These are phyloP conservation scores for Magallana angulata DNA, from an alignment of 1,140 invertebrate genomes.

Conservation along the genomic window DNA sequence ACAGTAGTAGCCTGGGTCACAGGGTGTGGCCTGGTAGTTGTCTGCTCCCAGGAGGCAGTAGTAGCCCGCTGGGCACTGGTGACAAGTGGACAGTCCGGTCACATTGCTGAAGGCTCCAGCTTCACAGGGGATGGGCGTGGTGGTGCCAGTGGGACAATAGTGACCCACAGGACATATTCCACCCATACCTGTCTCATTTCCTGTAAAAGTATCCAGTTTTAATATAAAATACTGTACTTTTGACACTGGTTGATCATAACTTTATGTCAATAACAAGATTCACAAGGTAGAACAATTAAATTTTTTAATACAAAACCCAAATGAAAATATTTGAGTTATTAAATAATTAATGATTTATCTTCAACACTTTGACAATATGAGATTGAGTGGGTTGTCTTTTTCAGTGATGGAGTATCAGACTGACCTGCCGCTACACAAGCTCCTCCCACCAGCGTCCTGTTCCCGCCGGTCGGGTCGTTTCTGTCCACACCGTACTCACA, in stretches of 20 bases:
- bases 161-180: conserved; percentile 72
- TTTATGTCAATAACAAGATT: no score
- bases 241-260: no score
- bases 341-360: no score
- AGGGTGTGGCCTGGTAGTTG: conserved; percentile 60
- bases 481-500: conserved; percentile 76
- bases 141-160: conserved; percentile 72
- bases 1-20: conserved; percentile 75
- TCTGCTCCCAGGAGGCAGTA: conserved; percentile 75
- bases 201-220: conserved; percentile 3
- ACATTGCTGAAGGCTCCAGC: conserved; percentile 72
- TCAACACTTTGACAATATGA: no score
- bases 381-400: no score
- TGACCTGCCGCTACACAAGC: conserved; percentile 64
- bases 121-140: conserved; percentile 69
- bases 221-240: no score
- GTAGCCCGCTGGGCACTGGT: conserved; percentile 72
- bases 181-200: conserved; percentile 71
- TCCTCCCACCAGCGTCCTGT: conserved; percentile 57
- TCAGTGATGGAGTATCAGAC: background rate
- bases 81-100: conserved; percentile 67
- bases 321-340: no score
- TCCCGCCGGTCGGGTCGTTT: conserved; percentile 67
- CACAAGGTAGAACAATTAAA: no score
- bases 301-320: no score